A percentile compares a stretch with the other conserved stretches of the same genome.
Conservation (phyloP, 2,888 invertebrate genomes). For the Rhimphoctona megacephalus region DNA sequence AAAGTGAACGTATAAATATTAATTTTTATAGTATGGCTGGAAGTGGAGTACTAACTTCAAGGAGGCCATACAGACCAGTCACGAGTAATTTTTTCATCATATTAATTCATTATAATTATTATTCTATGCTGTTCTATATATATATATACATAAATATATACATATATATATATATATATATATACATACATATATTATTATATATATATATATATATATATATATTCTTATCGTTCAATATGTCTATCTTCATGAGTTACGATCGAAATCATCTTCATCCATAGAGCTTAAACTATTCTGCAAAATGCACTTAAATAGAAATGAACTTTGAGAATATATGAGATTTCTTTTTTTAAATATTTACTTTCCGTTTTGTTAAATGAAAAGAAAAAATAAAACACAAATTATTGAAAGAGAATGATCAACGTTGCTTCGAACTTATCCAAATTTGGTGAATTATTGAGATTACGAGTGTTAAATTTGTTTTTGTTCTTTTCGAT, state of each 20-base stretch:
- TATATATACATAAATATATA: conserved; percentile 70
- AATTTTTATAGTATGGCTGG: conserved; percentile 94
- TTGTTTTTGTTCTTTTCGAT: conserved; percentile 15
- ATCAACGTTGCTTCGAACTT: conserved; percentile 34
- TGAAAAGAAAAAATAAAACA: conserved; percentile 7
- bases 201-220: conserved; percentile 66
- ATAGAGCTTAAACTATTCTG: conserved; percentile 79
- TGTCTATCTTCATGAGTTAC: conserved; percentile 80
- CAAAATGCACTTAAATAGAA: conserved; percentile 69
- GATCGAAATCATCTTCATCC: conserved; percentile 78
- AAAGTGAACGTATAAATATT: conserved; percentile 81
- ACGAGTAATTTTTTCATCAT: conserved; percentile 89
- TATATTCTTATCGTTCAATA: conserved; percentile 80
- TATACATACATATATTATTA: conserved; percentile 38
- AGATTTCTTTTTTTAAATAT: conserved; percentile 45
- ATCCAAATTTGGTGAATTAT: conserved; percentile 47
- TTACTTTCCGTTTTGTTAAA: conserved; percentile 46
- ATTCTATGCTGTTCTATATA: conserved; percentile 80
- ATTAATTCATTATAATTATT: conserved; percentile 81
- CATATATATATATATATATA: conserved; percentile 61
- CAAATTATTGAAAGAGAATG: conserved; percentile 12
- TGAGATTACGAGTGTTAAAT: conserved; percentile 47
- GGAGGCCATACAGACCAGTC: conserved; percentile 95
- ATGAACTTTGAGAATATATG: conserved; percentile 61
- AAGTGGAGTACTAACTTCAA: conserved; percentile 98